Evolutionary conservation across 1,140 invertebrate species (phyloP).

Genomic region (Eupristina koningsbergeri): DNA sequence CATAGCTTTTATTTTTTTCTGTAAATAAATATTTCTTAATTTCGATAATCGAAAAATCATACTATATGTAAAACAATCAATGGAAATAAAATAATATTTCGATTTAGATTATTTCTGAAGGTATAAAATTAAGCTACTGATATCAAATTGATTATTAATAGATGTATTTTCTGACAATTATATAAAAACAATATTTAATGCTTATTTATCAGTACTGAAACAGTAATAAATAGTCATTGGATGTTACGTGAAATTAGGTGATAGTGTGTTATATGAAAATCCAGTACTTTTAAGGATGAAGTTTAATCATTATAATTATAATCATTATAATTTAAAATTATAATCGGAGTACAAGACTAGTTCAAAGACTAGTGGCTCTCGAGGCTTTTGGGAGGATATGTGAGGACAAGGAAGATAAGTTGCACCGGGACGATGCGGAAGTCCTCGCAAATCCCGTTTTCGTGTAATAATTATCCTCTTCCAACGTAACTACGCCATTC

Average conservation of each 20-base stretch:
- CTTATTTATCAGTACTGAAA: too few species aligned
- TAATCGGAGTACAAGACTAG: neutral
- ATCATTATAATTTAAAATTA: too few species aligned
- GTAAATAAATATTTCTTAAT: neutral
- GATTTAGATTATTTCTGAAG: neutral
- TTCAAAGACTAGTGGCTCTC: neutral
- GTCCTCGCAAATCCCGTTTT: conserved; percentile 14
- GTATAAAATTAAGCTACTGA: too few species aligned
- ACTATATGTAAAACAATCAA: neutral
- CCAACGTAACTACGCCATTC: conserved; percentile 2
- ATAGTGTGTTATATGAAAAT: too few species aligned
- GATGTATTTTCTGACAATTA: too few species aligned
- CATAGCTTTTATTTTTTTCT: neutral
- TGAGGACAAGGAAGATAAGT: neutral
- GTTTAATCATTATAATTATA: too few species aligned
- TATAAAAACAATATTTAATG: too few species aligned
- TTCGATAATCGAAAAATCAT: neutral
- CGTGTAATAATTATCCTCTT: conserved; percentile 10
- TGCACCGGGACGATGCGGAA: conserved; percentile 14
- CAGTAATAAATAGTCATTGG: too few species aligned
- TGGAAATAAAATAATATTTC: neutral
- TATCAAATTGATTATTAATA: too few species aligned
- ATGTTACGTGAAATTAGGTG: too few species aligned
- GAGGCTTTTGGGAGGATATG: too few species aligned
- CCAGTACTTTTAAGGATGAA: too few species aligned